Evolutionary conservation across 2,888 invertebrate genomes (phyloP).

Genomic region (Folsomia candida): DNA sequence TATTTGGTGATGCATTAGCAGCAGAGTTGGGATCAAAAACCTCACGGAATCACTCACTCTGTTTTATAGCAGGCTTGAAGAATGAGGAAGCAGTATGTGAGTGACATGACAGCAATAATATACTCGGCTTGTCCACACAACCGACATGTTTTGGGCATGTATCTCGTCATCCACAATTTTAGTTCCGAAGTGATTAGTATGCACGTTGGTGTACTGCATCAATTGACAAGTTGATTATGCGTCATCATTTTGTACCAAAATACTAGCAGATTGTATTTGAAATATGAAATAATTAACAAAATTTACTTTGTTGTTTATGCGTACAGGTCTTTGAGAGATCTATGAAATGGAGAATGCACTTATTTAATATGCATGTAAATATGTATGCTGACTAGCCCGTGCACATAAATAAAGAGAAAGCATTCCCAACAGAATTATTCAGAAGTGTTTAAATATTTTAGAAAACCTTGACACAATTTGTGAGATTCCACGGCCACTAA

Average conservation of each 20-base stretch:
- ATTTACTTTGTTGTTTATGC: too few relatives aligned
- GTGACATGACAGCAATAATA: constrained; percentile 7
- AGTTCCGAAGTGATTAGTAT: neutral
- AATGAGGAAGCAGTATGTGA: constrained; percentile 4
- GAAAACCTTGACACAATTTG: neutral
- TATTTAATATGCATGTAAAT: neutral
- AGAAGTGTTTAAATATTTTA: neutral
- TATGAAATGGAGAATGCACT: too few relatives aligned
- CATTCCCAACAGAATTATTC: neutral
- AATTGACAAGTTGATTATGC: too few relatives aligned
- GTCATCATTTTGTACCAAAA: too few relatives aligned
- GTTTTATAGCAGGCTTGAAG: neutral
- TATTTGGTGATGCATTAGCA: neutral
- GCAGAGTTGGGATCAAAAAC: constrained; percentile 6
- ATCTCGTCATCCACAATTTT: neutral
- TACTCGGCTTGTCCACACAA: neutral
- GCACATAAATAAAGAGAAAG: neutral
- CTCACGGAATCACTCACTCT: neutral
- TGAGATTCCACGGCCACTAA: neutral
- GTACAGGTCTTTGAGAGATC: too few relatives aligned
- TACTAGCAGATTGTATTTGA: too few relatives aligned
- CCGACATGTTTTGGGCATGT: neutral
- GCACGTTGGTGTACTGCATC: too few relatives aligned
- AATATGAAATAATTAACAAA: too few relatives aligned
- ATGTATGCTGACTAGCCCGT: neutral